Base-by-base conservation (phyloP, 1,140 invertebrate species). In the Hirudo medicinalis region DNA sequence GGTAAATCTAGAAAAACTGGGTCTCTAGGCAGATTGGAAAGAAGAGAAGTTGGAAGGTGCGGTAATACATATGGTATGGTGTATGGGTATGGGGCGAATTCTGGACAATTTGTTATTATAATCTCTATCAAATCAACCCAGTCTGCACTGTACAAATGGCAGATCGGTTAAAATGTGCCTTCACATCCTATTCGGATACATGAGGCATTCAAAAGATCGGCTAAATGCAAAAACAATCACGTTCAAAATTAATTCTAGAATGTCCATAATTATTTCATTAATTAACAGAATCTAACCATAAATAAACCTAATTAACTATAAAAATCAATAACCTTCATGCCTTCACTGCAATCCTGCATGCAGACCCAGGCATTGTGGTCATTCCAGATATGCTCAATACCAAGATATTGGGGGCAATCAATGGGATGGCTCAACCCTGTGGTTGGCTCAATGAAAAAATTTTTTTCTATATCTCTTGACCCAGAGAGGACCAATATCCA, bases 311-410 rank as follows among this genome's bases (percentile, higher is more conserved):
- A 68, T 32, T 15, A 68, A 68, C 27, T 54, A 36, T 55, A 55
- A 25, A 22, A n/a, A 70, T 36, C 32, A 6, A 6, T 36, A 36
- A 81, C 80, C 76, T 75, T 77, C 25, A 83, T 78, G 22, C 82
- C 83, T 19, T 83, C 78, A 0, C 78, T 79, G 72, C 84, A 85
- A 32, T 83, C 82, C 80, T 90, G 86, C 83, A 89, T 83, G 81
- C 90, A 88, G 22, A 88, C 85, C 86, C 91, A 94, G 82, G 92
- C 94, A 82, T 95, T 94, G 60, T 85, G 78, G 76, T 93, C 82
- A 77, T 93, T 94, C 87, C 91, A 95, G 60, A 94, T 79, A 73
- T 87, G 88, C 75, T 95, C 91, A 13, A 94, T 83, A 0, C 88
- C 86, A 36, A 89, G 85, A 76, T 92, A 94, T 60, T 87, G 82